Conservation (phyloP, 2,888 invertebrate genomes). For the Diachrysia chrysitis region DNA sequence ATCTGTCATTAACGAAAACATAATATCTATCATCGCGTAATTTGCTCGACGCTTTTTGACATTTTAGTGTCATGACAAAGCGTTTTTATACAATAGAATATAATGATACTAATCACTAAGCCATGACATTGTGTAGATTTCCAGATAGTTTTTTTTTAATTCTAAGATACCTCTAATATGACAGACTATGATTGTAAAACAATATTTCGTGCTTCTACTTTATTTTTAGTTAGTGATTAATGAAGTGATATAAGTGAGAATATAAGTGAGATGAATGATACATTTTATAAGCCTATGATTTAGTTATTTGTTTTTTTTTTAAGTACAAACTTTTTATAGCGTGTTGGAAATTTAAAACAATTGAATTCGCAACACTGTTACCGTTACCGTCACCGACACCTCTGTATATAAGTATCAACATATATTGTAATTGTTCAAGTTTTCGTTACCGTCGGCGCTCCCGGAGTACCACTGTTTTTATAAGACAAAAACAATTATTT, state of each 20-base stretch:
- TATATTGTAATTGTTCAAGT: too few relatives aligned
- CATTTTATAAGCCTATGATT: not conserved
- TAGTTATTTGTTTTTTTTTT: slow-evolving; percentile 21
- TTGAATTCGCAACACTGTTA: too few relatives aligned
- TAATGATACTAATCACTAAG: slow-evolving; percentile 6
- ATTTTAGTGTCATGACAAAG: slow-evolving; percentile 18
- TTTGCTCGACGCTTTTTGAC: slow-evolving; percentile 3
- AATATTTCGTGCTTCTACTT: slow-evolving; percentile 16
- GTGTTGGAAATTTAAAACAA: too few relatives aligned
- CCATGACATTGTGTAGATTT: slow-evolving; percentile 10
- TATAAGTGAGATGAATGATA: too few relatives aligned
- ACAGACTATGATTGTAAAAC: slow-evolving; percentile 35
- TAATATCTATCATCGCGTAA: not conserved
- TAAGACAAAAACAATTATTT: too few relatives aligned
- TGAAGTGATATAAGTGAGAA: too few relatives aligned
- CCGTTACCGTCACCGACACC: too few relatives aligned
- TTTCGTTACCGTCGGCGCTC: too few relatives aligned
- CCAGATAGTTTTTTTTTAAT: slow-evolving; percentile 16
- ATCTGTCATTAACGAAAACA: not conserved
- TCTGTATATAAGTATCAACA: too few relatives aligned
- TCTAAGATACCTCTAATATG: slow-evolving; percentile 16
- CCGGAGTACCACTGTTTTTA: too few relatives aligned
- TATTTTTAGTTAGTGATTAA: not conserved
- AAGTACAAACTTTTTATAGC: too few relatives aligned
- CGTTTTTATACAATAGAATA: slow-evolving; percentile 7